Conservation (phyloP, 2,888 invertebrate genomes). For the Orthonychiurus folsomi region DNA sequence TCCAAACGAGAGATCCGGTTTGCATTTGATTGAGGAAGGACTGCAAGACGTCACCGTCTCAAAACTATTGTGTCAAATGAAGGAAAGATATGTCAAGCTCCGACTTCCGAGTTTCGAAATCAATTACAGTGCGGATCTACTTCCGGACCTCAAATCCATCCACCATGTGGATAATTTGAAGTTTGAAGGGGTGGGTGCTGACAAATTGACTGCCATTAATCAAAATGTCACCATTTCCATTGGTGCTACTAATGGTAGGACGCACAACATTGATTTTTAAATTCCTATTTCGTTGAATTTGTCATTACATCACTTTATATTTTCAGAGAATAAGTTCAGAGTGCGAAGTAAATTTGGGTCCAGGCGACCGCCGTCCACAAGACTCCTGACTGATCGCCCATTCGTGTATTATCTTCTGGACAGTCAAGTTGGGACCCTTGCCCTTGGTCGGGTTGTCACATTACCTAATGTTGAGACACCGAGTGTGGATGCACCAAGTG, state of each 20-base stretch:
- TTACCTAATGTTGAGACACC: constrained; percentile 3
- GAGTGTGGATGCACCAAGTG: not conserved
- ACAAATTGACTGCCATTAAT: not conserved
- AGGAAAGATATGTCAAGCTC: constrained; percentile 20
- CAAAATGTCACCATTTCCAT: not conserved
- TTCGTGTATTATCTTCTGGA: constrained; percentile 36
- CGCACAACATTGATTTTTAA: too few species aligned
- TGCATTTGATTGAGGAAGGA: constrained; percentile 36
- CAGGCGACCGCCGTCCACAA: constrained; percentile 9
- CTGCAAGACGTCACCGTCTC: constrained; percentile 26
- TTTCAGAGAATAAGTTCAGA: too few species aligned
- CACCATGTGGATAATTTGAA: constrained; percentile 4
- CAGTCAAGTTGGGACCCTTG: constrained; percentile 27
- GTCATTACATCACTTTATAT: not conserved
- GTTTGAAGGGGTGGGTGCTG: constrained; percentile 3
- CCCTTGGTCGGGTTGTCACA: constrained; percentile 25
- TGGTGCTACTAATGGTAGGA: not conserved
- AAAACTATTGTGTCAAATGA: constrained; percentile 33
- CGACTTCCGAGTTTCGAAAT: constrained; percentile 30
- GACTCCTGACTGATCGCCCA: constrained; percentile 32
- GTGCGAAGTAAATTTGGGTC: not conserved
- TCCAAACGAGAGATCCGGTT: constrained; percentile 34
- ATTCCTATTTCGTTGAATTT: not conserved
- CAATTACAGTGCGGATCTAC: constrained; percentile 16
- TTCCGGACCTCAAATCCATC: not conserved